These are phyloP conservation scores for Tamias sibiricus DNA, from an alignment of 2,113 vertebrate species.

Conservation along the genomic window DNA sequence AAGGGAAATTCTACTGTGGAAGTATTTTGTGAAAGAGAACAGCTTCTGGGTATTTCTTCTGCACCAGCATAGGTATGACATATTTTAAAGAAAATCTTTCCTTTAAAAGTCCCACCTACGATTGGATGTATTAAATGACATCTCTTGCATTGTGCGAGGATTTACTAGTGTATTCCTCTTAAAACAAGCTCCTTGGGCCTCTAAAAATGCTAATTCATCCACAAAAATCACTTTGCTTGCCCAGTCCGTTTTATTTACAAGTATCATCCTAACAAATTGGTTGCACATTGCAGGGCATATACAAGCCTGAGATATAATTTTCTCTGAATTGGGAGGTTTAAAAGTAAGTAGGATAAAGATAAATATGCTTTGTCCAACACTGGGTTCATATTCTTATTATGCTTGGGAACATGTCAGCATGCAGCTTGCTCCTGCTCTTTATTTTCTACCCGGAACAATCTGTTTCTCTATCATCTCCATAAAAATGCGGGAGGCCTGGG, in stretches of 20 bases:
- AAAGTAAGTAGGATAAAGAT: not conserved
- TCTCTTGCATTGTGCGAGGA: not conserved
- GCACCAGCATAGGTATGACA: not conserved
- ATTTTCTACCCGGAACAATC: not conserved
- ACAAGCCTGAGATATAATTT: not conserved
- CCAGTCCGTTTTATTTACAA: constrained; percentile 29
- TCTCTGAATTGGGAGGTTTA: not conserved
- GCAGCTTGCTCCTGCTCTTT: not conserved
- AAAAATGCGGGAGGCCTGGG: not conserved
- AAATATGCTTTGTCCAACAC: not conserved
- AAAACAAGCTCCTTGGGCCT: not conserved
- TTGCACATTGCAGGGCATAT: not conserved
- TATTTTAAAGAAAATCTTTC: constrained; percentile 33
- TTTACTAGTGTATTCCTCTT: not conserved
- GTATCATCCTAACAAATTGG: constrained; percentile 2
- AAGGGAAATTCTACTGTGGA: constrained; percentile 37
- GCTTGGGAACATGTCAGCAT: not conserved
- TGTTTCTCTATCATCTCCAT: not conserved
- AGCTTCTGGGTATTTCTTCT: constrained; percentile 2
- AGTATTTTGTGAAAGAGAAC: constrained; percentile 12
- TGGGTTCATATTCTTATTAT: not conserved
- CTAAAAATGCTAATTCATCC: constrained; percentile 36
- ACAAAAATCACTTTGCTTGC: constrained; percentile 47
- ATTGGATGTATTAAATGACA: not conserved
- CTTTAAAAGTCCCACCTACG: constrained; percentile 31